Conservation (phyloP, 1,140 invertebrate genomes). For the Philopotamus ludificatus region DNA sequence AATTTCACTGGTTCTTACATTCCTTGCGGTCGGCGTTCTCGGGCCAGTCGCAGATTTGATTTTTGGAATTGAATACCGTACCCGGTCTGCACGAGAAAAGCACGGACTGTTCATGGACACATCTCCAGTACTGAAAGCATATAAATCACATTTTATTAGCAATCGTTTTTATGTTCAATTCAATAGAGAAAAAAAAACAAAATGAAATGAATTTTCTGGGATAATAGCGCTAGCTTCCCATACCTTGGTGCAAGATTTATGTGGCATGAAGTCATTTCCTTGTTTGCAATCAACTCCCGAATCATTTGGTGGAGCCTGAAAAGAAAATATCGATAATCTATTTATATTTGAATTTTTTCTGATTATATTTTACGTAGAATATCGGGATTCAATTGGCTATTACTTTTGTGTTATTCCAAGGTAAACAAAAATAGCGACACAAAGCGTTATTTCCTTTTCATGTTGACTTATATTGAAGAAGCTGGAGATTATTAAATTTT, state of each 20-base stretch:
- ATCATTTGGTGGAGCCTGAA: too few species aligned
- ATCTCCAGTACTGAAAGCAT: constrained; percentile 71
- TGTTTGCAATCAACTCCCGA: constrained; percentile 53
- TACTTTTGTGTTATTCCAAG: too few species aligned
- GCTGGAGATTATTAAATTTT: too few species aligned
- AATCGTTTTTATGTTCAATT: neutral
- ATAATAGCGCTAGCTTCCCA: neutral
- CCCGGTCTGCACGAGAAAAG: constrained; percentile 70
- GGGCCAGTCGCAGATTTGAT: constrained; percentile 77
- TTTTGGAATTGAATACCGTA: constrained; percentile 69
- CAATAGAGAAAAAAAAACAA: constrained; percentile 2
- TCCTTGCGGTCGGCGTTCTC: constrained; percentile 65
- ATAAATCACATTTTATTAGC: neutral
- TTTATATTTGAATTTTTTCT: too few species aligned
- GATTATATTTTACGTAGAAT: too few species aligned
- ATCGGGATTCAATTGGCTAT: too few species aligned
- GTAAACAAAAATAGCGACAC: too few species aligned
- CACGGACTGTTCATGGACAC: constrained; percentile 71
- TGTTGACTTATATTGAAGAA: too few species aligned
- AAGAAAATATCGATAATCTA: too few species aligned
- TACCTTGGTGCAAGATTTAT: constrained; percentile 62
- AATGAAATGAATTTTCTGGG: too few species aligned
- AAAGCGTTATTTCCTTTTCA: too few species aligned
- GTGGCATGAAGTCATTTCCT: constrained; percentile 61
- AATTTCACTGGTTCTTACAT: constrained; percentile 48